phyloP scores from a whole-genome alignment of 2,888 invertebrate genomes.

The Heterodera filipjevi region DNA sequence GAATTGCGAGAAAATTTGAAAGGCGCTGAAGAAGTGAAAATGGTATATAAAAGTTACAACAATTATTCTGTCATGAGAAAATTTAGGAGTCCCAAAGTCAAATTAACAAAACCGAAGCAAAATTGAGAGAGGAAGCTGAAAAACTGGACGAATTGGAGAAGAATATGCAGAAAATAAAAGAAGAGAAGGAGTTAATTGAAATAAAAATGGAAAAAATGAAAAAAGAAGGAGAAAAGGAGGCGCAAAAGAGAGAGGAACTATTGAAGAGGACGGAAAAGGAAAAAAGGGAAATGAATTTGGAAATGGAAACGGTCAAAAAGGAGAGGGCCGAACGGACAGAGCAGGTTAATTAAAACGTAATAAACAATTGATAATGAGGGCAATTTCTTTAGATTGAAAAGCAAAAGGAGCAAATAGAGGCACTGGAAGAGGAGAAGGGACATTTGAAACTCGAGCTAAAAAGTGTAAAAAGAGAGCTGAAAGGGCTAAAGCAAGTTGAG shows the following conservation, averaged over 20 bases:
- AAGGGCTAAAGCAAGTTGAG: conserved; percentile 1
- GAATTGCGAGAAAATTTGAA: conserved; percentile 1
- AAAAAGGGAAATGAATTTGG: conserved; percentile 6
- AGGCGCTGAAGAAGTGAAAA: not conserved
- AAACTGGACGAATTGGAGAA: not conserved
- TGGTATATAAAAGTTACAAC: too few species aligned
- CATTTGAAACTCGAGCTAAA: conserved; percentile 9
- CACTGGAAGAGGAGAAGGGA: conserved; percentile 2
- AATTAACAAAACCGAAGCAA: not conserved
- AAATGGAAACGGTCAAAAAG: conserved; percentile 3
- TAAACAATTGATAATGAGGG: not conserved
- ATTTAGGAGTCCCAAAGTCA: not conserved
- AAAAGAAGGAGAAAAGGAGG: not conserved
- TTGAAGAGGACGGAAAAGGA: conserved; percentile 5
- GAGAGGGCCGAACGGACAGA: not conserved
- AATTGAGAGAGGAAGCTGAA: not conserved
- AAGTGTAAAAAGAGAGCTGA: conserved; percentile 16
- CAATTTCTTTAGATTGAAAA: not conserved
- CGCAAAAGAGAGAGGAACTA: not conserved
- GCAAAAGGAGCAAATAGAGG: not conserved
- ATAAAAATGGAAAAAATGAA: not conserved
- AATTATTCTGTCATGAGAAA: too few species aligned
- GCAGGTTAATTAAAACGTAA: not conserved
- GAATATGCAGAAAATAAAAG: not conserved
- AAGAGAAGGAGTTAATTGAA: conserved; percentile 6